These are phyloP conservation scores for Emydoidea blandingii DNA, from an alignment of 2,797 vertebrate species.

Conservation along the genomic window DNA sequence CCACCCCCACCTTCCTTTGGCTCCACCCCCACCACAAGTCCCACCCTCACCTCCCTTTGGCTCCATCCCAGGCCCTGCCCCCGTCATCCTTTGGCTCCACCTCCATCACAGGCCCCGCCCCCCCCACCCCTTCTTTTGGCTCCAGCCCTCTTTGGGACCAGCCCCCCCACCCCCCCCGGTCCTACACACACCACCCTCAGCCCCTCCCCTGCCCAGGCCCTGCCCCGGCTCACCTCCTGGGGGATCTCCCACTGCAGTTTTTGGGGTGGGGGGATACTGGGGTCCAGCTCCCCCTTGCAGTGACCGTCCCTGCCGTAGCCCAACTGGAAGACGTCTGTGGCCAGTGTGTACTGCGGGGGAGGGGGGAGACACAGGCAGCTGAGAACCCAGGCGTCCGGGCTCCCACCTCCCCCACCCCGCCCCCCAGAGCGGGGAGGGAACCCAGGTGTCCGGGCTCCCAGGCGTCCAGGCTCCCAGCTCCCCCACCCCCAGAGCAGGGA, in stretches of 20 bases:
- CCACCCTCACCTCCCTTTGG: too few species aligned
- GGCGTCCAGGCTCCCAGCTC: not conserved
- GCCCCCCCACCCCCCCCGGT: too few species aligned
- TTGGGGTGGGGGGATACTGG: slow-evolving; percentile 83
- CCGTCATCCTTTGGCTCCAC: not conserved
- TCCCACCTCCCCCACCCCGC: too few species aligned
- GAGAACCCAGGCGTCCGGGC: too few species aligned
- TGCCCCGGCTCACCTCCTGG: slow-evolving; percentile 77
- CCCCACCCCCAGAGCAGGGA: not conserved
- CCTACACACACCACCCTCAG: too few species aligned
- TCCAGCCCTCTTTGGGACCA: not conserved
- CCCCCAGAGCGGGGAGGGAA: rapidly evolving
- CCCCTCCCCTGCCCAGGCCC: too few species aligned
- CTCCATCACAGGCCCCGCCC: rapidly evolving
- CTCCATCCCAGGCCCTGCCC: not conserved
- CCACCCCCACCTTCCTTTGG: too few species aligned
- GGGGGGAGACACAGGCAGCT: too few species aligned
- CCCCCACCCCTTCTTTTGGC: not conserved
- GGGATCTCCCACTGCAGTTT: slow-evolving; percentile 90
- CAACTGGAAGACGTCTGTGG: too few species aligned
- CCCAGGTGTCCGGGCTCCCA: too few species aligned
- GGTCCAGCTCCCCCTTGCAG: slow-evolving; percentile 88
- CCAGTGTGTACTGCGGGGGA: too few species aligned
- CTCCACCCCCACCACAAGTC: too few species aligned
- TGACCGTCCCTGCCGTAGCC: slow-evolving; percentile 91